These are phyloP conservation scores for Rana temporaria DNA, from an alignment of 2,113 vertebrate genomes.

Conservation along the genomic window DNA sequence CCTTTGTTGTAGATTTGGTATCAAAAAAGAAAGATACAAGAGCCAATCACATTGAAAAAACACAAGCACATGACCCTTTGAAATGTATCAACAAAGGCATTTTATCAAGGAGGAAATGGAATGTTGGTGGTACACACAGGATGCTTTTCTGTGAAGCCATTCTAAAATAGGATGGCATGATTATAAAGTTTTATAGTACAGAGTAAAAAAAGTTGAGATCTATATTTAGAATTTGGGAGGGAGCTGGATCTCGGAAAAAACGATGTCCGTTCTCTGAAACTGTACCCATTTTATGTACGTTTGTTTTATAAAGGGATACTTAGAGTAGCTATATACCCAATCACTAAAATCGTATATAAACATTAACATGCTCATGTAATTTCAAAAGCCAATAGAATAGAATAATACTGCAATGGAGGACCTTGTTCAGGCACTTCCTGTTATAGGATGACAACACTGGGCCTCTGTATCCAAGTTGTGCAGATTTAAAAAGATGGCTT, in stretches of 20 bases:
- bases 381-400: too few relatives aligned
- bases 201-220: not conserved
- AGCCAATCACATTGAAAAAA: conserved; percentile 19
- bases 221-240: conserved; percentile 5
- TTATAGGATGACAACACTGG: too few relatives aligned
- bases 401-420: too few relatives aligned
- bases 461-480: too few relatives aligned
- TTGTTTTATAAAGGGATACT: too few relatives aligned
- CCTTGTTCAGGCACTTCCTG: too few relatives aligned
- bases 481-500: too few relatives aligned
- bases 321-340: too few relatives aligned
- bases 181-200: not conserved
- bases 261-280: not conserved
- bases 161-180: conserved; percentile 12
- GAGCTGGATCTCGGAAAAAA: not conserved
- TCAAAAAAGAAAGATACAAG: conserved; percentile 19
- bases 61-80: conserved; percentile 1
- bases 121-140: conserved; percentile 12
- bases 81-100: conserved; percentile 36
- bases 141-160: conserved; percentile 14
- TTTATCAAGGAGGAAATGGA: conserved; percentile 25
- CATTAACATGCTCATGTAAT: too few relatives aligned
- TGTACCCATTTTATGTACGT: too few relatives aligned
- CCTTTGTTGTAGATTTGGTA: conserved; percentile 33
- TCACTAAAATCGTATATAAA: too few relatives aligned